Evolutionary conservation across 2,113 vertebrate species (phyloP).

Genomic region (Malaclemys terrapin): DNA sequence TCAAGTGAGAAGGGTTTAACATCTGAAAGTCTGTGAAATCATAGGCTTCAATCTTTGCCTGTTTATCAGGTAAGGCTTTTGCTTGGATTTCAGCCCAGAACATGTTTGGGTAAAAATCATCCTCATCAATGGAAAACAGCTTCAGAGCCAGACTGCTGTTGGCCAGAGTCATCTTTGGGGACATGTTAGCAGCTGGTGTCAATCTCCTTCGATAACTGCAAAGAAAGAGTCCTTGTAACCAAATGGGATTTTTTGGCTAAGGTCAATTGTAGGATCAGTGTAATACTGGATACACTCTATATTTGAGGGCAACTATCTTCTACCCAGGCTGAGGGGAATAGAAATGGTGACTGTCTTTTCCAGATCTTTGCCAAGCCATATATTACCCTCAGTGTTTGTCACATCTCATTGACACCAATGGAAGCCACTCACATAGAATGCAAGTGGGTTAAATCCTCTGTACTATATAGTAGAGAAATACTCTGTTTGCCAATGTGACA

Average conservation of each 20-base stretch:
- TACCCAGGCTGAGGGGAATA: neutral
- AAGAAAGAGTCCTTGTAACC: neutral
- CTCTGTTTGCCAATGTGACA: neutral
- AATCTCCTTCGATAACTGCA: slow-evolving; percentile 16
- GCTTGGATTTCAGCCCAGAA: slow-evolving; percentile 35
- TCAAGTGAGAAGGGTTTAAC: slow-evolving; percentile 24
- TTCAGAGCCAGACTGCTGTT: neutral
- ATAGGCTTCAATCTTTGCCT: neutral
- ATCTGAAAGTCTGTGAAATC: neutral
- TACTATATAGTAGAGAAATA: neutral
- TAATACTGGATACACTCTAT: neutral
- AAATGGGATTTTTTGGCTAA: neutral
- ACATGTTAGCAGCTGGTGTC: neutral
- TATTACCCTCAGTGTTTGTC: neutral
- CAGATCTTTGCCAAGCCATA: neutral
- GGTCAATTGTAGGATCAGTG: neutral
- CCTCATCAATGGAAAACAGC: neutral
- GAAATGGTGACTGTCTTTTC: neutral
- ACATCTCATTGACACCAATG: neutral
- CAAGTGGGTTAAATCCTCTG: neutral
- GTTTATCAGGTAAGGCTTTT: neutral
- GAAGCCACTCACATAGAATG: neutral
- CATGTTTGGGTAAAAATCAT: slow-evolving; percentile 48
- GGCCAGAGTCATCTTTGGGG: neutral
- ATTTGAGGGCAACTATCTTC: neutral